These are phyloP conservation scores for Glyphotaelius pellucidus DNA, from an alignment of 2,888 invertebrate species.

Conservation along the genomic window DNA sequence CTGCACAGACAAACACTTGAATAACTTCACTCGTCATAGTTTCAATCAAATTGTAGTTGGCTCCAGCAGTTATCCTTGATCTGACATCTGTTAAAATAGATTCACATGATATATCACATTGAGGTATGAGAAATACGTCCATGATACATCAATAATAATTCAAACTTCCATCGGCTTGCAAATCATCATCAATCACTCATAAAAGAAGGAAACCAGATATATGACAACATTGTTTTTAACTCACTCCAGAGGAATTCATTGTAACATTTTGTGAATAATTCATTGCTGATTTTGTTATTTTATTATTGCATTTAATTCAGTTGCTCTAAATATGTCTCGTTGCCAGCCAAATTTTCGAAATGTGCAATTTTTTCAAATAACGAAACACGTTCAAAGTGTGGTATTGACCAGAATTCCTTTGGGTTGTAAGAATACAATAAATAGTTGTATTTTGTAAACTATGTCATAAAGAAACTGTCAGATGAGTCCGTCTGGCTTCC, in stretches of 20 bases:
- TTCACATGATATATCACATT: conserved; percentile 38
- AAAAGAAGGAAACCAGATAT: conserved; percentile 10
- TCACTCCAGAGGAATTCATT: not conserved
- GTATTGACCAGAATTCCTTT: not conserved
- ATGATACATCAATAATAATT: not conserved
- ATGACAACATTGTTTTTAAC: not conserved
- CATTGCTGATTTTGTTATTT: not conserved
- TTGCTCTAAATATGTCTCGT: too few species aligned
- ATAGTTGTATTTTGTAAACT: not conserved
- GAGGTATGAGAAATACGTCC: not conserved
- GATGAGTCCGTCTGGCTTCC: conserved; percentile 19
- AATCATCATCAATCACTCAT: not conserved
- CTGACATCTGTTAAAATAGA: conserved; percentile 60
- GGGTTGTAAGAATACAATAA: not conserved
- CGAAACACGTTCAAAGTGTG: not conserved
- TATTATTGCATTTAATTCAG: not conserved
- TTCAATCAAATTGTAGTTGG: conserved; percentile 58
- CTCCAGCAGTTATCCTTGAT: conserved; percentile 61
- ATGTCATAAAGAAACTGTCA: not conserved
- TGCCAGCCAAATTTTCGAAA: not conserved
- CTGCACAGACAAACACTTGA: conserved; percentile 2
- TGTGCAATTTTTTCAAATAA: not conserved
- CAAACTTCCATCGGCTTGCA: not conserved
- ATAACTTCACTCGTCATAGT: not conserved
- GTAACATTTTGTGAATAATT: not conserved